Percentiles rank a stretch among this genome's conserved stretches.
phyloP scores from a whole-genome alignment of 1,140 invertebrate genomes.

The Eupristina koningsbergeri region DNA sequence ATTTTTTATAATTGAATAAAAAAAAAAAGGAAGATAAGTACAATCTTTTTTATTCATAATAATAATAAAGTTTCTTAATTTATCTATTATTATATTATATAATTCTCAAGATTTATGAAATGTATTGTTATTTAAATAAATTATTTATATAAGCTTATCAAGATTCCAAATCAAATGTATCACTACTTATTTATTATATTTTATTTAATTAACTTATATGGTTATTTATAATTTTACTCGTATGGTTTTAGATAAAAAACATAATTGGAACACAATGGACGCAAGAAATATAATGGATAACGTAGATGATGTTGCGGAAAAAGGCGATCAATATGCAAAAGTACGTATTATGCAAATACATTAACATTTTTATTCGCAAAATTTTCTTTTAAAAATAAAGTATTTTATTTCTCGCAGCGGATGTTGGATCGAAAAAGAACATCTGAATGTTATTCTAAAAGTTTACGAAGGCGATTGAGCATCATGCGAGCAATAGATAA shows the following conservation, averaged over 20 bases:
- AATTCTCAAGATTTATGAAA: too few relatives aligned
- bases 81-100: too few relatives aligned
- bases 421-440: slow-evolving; percentile 31
- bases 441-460: slow-evolving; percentile 23
- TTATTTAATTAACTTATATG: background rate
- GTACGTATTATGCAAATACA: slow-evolving; percentile 17
- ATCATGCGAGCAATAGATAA: slow-evolving; percentile 38
- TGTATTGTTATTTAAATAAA: too few relatives aligned
- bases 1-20: too few relatives aligned
- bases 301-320: slow-evolving; percentile 10
- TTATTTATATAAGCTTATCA: background rate
- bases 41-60: too few relatives aligned
- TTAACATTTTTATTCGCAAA: background rate
- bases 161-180: background rate
- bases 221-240: too few relatives aligned
- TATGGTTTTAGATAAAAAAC: background rate
- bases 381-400: background rate
- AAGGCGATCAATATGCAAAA: slow-evolving; percentile 38
- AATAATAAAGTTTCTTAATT: too few relatives aligned
- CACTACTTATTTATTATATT: background rate
- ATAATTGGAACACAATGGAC: background rate
- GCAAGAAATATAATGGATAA: slow-evolving; percentile 9
- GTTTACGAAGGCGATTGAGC: slow-evolving; percentile 24
- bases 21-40: too few relatives aligned
- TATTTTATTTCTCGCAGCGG: slow-evolving; percentile 6